Evolutionary conservation across 2,888 invertebrate genomes (phyloP).

Genomic region (Epicampocera succincta): DNA sequence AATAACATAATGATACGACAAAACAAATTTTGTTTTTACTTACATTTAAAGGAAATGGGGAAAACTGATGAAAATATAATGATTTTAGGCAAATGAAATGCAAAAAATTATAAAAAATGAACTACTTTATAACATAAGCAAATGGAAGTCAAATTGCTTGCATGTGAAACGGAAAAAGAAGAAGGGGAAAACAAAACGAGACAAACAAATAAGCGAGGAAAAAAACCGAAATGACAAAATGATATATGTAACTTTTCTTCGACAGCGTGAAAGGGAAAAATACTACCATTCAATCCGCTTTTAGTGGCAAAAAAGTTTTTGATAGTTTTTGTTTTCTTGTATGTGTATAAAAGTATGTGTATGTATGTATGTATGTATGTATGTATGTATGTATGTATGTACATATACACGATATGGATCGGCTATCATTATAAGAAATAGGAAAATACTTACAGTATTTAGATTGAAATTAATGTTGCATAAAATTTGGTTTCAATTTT

Average conservation of each 20-base stretch:
- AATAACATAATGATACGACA: slow-evolving; percentile 47
- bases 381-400: too few relatives aligned
- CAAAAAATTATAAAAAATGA: slow-evolving; percentile 61
- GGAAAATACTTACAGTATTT: too few relatives aligned
- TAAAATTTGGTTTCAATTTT: too few relatives aligned
- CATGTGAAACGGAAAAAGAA: slow-evolving; percentile 6
- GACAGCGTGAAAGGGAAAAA: slow-evolving; percentile 11
- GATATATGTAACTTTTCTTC: slow-evolving; percentile 57
- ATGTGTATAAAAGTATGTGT: too few relatives aligned
- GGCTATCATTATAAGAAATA: too few relatives aligned
- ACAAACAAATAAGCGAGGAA: slow-evolving; percentile 13
- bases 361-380: too few relatives aligned
- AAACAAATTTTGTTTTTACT: neutral
- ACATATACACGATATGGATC: too few relatives aligned
- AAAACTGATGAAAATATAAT: slow-evolving; percentile 21
- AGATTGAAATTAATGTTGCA: too few relatives aligned
- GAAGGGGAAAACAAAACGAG: neutral
- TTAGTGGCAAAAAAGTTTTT: neutral
- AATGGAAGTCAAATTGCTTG: slow-evolving; percentile 57
- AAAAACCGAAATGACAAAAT: slow-evolving; percentile 54
- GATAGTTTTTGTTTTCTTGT: too few relatives aligned
- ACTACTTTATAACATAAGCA: slow-evolving; percentile 29
- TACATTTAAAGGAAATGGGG: neutral
- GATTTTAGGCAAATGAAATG: slow-evolving; percentile 43
- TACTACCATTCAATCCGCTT: neutral